Evolutionary conservation across 2,888 invertebrate genomes (phyloP), one percentile per base, ranked within the genome.

Genomic region (Cyclophora punctaria): DNA sequence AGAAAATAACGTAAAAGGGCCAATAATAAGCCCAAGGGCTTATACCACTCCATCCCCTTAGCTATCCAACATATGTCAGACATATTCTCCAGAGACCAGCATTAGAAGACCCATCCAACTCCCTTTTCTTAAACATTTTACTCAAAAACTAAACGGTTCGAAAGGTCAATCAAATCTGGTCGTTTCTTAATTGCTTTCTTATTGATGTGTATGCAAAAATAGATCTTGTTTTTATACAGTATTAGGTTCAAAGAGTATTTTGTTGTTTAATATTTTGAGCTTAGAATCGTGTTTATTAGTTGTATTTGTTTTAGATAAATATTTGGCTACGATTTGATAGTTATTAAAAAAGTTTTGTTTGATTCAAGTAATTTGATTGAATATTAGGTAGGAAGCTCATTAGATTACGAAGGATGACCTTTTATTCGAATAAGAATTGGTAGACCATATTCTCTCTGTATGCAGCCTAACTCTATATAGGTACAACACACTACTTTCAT

Each of bases 11-110:
- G 77, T 73, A 71, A 75, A 77, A 75, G 73, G 75, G 73, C 68
- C 78, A 80, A 80, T 84, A 85, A 85, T 84, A 79, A 81, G 75
- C 76, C 77, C 76, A 75, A 77, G 78, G 81, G 85, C 80, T 85
- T 84, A 83, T 74, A 75, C 76, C 81, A 81, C 80, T 82, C 83
- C 72, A 79, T 77, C 80, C 81, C 83, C 72, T 72, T 73, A 60
- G 69, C 72, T 75, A 62, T 72, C 66, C 69, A 83, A 80, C 85
- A 83, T 85, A 86, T 85, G 85, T 84, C 85, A 80, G 71, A 64
- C 75, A 67, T 67, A 69, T 71, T 66, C 56, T 53, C 53, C 53
- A 34, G 2, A 59, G 66, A 52, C 83, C 76, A 78, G 53, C 59
- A 57, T 67, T 53, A 49, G 52, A 50, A 57, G 80, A 20, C 20